These are phyloP conservation scores for Pyrrhia umbra DNA, from an alignment of 2,888 invertebrate genomes.

Conservation along the genomic window DNA sequence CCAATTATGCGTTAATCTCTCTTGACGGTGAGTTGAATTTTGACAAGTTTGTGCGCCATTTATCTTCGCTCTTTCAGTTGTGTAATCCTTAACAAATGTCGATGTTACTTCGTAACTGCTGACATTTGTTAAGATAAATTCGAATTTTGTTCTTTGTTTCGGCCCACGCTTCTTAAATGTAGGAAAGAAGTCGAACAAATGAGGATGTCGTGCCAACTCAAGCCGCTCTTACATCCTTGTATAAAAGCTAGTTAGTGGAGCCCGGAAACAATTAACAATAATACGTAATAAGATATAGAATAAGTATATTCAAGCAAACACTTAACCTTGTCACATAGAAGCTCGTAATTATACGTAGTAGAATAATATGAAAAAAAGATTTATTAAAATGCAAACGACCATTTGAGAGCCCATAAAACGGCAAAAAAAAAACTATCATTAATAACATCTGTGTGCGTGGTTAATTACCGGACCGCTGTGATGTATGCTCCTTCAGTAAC, in stretches of 20 bases:
- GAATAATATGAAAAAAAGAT: background rate
- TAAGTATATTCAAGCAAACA: background rate
- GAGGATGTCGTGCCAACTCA: conserved; percentile 36
- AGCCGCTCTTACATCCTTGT: conserved; percentile 14
- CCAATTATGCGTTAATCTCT: conserved; percentile 93
- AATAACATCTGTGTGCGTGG: conserved; percentile 52
- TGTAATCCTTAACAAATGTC: conserved; percentile 52
- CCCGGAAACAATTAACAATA: conserved; percentile 18
- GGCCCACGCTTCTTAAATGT: conserved; percentile 20
- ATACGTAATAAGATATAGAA: conserved; percentile 1
- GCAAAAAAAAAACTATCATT: conserved; percentile 55
- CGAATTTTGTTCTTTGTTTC: conserved; percentile 44
- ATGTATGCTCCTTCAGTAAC: conserved; percentile 59
- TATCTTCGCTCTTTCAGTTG: conserved; percentile 67
- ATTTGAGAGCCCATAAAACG: conserved; percentile 24
- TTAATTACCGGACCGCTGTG: conserved; percentile 53
- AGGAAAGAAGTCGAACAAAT: conserved; percentile 30
- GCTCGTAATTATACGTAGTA: background rate
- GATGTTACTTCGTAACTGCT: conserved; percentile 52
- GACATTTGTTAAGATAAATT: conserved; percentile 54
- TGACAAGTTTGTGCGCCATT: conserved; percentile 69
- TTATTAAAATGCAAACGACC: conserved; percentile 48
- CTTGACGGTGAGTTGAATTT: conserved; percentile 92
- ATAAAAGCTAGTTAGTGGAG: conserved; percentile 11
- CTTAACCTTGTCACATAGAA: background rate